These are phyloP conservation scores for Chaetura pelagica DNA, from an alignment of 2,113 vertebrate species.

Conservation along the genomic window DNA sequence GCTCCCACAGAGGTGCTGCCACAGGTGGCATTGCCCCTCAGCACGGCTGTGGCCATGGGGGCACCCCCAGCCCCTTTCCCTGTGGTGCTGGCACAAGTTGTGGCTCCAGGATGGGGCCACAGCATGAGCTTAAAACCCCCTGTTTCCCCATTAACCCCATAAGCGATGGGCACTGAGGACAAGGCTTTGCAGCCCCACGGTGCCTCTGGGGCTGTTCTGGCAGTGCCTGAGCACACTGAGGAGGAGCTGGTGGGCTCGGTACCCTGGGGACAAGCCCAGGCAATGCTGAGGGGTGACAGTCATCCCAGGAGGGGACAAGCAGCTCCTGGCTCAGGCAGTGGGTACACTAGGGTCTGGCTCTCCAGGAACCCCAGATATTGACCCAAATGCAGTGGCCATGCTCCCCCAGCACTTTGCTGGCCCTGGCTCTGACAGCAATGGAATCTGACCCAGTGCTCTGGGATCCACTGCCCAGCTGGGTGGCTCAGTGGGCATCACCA, in stretches of 20 bases:
- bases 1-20: rapidly evolving
- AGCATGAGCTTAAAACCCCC: neutral
- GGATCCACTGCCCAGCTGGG: neutral
- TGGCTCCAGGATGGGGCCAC: rapidly evolving
- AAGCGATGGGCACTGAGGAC: rapidly evolving
- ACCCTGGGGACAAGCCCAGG: rapidly evolving
- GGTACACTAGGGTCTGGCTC: rapidly evolving
- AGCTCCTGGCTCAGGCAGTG: neutral
- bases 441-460: rapidly evolving
- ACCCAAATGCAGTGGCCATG: rapidly evolving
- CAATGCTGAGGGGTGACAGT: rapidly evolving
- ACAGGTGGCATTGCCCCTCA: neutral
- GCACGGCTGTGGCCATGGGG: too few species aligned
- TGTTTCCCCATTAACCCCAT: neutral
- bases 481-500: rapidly evolving
- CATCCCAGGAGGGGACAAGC: neutral
- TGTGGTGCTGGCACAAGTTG: neutral
- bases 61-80: neutral
- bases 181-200: rapidly evolving
- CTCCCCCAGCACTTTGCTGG: neutral
- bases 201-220: neutral
- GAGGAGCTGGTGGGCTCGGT: neutral
- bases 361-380: neutral
- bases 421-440: rapidly evolving
- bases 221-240: rapidly evolving